Conservation (phyloP, 2,888 invertebrate species). For the Scotopteryx bipunctaria region DNA sequence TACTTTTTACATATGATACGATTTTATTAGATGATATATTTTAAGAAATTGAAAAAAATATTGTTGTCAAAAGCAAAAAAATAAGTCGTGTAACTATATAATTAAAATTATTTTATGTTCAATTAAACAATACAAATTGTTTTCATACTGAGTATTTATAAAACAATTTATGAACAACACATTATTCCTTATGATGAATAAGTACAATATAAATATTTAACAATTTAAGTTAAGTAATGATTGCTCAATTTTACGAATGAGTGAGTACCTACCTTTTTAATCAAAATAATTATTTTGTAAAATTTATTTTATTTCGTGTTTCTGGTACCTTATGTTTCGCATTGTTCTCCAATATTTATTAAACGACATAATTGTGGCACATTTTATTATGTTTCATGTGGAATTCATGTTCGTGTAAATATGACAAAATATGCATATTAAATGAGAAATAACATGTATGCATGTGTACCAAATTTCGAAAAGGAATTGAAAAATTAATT, state of each 20-base stretch:
- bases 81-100: constrained; percentile 40
- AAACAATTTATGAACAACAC: constrained; percentile 26
- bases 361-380: too few relatives aligned
- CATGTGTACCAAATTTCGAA: constrained; percentile 53
- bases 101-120: constrained; percentile 14
- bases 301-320: constrained; percentile 26
- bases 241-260: constrained; percentile 77
- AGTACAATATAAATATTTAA: constrained; percentile 61
- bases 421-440: constrained; percentile 35
- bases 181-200: constrained; percentile 66
- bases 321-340: background rate
- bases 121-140: constrained; percentile 16
- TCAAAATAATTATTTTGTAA: background rate
- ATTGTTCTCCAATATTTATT: constrained; percentile 27
- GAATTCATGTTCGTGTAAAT: constrained; percentile 32
- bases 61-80: constrained; percentile 36
- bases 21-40: constrained; percentile 67
- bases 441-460: constrained; percentile 36
- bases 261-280: constrained; percentile 28
- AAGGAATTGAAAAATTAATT: constrained; percentile 60
- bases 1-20: constrained; percentile 68
- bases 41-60: constrained; percentile 51
- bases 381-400: too few relatives aligned
- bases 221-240: constrained; percentile 70
- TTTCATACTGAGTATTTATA: constrained; percentile 29